These are phyloP conservation scores for Enteromius radiatus DNA, from an alignment of 2,797 vertebrate species.

Conservation along the genomic window DNA sequence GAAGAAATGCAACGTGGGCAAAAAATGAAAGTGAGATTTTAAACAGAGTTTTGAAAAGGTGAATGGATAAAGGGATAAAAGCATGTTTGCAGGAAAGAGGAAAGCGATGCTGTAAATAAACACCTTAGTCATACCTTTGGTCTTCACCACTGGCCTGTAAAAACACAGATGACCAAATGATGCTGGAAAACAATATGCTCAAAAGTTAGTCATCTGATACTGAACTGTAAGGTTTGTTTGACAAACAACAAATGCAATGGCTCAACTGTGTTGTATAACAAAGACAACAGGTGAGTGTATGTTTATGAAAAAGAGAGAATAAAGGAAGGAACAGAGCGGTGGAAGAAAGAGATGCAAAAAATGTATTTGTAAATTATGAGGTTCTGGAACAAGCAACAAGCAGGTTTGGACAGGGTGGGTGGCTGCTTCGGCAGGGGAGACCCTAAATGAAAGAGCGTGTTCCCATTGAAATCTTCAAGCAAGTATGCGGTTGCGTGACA, in stretches of 20 bases:
- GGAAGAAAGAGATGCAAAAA: neutral
- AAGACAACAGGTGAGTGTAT: slow-evolving; percentile 19
- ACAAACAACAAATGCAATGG: slow-evolving; percentile 19
- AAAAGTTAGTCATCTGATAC: slow-evolving; percentile 2
- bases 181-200: neutral
- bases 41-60: slow-evolving; percentile 17
- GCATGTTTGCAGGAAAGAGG: slow-evolving; percentile 32
- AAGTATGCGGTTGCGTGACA: neutral
- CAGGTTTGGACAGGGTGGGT: neutral
- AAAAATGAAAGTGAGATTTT: neutral
- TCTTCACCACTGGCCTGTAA: slow-evolving; percentile 18
- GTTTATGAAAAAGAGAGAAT: slow-evolving; percentile 2
- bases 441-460: slow-evolving; percentile 13
- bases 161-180: slow-evolving; percentile 5
- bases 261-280: neutral
- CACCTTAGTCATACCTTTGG: slow-evolving; percentile 34
- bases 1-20: slow-evolving; percentile 8
- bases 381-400: neutral
- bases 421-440: neutral
- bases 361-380: slow-evolving; percentile 3
- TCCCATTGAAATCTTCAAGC: slow-evolving; percentile 4
- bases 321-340: neutral
- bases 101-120: slow-evolving; percentile 33
- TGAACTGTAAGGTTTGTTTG: slow-evolving; percentile 9
- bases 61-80: slow-evolving; percentile 3